Evolutionary conservation across 2,888 invertebrate genomes (phyloP).

Genomic region (Oxyscelio sp.): DNA sequence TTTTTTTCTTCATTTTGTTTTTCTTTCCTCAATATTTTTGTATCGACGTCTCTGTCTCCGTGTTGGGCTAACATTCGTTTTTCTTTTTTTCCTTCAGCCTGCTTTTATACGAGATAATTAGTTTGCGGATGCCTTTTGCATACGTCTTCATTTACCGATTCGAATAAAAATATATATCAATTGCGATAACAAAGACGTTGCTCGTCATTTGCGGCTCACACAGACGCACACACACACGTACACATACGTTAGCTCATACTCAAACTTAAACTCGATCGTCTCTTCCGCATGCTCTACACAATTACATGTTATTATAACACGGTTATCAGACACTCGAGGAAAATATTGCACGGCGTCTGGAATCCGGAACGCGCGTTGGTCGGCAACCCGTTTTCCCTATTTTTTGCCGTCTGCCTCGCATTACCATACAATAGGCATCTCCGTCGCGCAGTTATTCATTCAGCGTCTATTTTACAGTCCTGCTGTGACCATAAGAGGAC

Average conservation of each 20-base stretch:
- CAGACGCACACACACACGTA: not conserved
- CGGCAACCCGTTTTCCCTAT: constrained; percentile 47
- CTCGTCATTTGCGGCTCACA: constrained; percentile 6
- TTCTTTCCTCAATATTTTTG: too few relatives aligned
- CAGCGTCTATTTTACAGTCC: constrained; percentile 9
- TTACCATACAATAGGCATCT: constrained; percentile 44
- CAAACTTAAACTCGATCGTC: not conserved
- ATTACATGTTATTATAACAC: constrained; percentile 52
- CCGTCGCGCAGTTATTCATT: constrained; percentile 17
- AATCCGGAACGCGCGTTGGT: constrained; percentile 53
- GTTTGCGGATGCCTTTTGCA: constrained; percentile 74
- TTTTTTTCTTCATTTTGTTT: constrained; percentile 15
- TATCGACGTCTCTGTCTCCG: constrained; percentile 58
- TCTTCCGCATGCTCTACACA: constrained; percentile 64
- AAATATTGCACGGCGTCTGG: constrained; percentile 58
- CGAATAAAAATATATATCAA: constrained; percentile 48
- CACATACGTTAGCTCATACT: constrained; percentile 21
- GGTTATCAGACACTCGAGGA: constrained; percentile 49
- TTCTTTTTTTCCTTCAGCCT: constrained; percentile 57
- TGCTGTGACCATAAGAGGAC: constrained; percentile 26
- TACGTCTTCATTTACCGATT: constrained; percentile 54
- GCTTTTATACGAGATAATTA: constrained; percentile 69
- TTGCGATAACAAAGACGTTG: constrained; percentile 62
- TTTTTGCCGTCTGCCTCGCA: constrained; percentile 21
- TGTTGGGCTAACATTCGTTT: constrained; percentile 68